Base-by-base conservation (phyloP, 2,888 invertebrate species). In the Thumatha senex region DNA sequence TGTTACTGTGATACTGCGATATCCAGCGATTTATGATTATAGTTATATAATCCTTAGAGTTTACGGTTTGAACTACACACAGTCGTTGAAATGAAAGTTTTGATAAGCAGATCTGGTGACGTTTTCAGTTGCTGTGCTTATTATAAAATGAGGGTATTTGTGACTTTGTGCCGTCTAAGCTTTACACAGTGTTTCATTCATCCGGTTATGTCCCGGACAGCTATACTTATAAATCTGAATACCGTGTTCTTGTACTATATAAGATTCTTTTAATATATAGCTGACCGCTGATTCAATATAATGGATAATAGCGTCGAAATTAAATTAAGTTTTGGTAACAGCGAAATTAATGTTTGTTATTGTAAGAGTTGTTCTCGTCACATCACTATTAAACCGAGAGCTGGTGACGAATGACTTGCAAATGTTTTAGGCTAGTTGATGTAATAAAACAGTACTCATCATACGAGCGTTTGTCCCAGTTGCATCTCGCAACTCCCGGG, bases 271-370 rank as follows among this genome's bases (percentile, higher is more conserved):
- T 33, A 72, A 68, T 72, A 70, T 60, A 72, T 69, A 72, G 46
- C 56, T 60, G 48, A 59, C 61, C 60, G 61, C 60, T 51, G 56
- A 59, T 56, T 63, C 39, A 59, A 59, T 63, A 56, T 57, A 63
- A 67, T 48, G 51, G 48, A 52, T 56, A 56, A 60, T 67, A 63
- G 61, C 61, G 61, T 64, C 61, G 56, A 61, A 63, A 58, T 65
- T 59, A 66, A 53, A 66, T 67, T 67, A 70, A 62, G 67, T 67
- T 60, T 62, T 56, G 59, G 54, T 56, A 57, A 56, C 63, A 66
- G 61, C 66, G 55, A 67, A 69, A 61, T 61, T 61, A 55, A 49
- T 51, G 58, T 56, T 61, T 57, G 36, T 44, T 36, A 41, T 24
- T 47, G 36, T 39, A 44, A 50, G 31, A 24, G 2, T 24, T 24